Evolutionary conservation across 2,113 vertebrate species (phyloP).

Genomic region (Stegostoma tigrinum): DNA sequence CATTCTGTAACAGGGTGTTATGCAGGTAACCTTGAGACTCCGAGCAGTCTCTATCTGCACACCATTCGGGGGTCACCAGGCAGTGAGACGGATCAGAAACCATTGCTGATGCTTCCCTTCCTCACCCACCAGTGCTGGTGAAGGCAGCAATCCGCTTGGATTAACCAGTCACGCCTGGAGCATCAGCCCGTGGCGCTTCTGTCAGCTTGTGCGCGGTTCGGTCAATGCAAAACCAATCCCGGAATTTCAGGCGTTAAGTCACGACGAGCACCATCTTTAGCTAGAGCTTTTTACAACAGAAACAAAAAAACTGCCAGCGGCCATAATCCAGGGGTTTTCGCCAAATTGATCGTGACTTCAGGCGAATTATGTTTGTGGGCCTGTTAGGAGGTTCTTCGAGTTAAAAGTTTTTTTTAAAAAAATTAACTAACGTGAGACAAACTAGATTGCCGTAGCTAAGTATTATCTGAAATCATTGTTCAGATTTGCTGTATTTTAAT

Average conservation of each 20-base stretch:
- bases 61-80: not conserved
- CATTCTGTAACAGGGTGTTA: not conserved
- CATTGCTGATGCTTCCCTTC: not conserved
- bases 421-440: not conserved
- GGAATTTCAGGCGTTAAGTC: too few species aligned
- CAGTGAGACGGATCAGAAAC: not conserved
- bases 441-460: not conserved
- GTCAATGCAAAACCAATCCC: too few species aligned
- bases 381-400: not conserved
- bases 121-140: not conserved
- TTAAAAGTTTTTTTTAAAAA: not conserved
- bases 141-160: not conserved
- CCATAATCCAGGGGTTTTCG: not conserved
- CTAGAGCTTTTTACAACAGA: not conserved
- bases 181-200: not conserved
- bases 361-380: not conserved
- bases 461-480: not conserved
- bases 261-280: not conserved
- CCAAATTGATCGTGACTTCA: not conserved
- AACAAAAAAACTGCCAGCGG: not conserved
- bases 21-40: not conserved
- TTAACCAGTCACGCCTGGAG: not conserved
- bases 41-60: not conserved
- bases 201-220: too few species aligned
- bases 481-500: not conserved